These are phyloP conservation scores for Trissolcus brochymenae DNA, from an alignment of 2,888 invertebrate species.

Conservation along the genomic window DNA sequence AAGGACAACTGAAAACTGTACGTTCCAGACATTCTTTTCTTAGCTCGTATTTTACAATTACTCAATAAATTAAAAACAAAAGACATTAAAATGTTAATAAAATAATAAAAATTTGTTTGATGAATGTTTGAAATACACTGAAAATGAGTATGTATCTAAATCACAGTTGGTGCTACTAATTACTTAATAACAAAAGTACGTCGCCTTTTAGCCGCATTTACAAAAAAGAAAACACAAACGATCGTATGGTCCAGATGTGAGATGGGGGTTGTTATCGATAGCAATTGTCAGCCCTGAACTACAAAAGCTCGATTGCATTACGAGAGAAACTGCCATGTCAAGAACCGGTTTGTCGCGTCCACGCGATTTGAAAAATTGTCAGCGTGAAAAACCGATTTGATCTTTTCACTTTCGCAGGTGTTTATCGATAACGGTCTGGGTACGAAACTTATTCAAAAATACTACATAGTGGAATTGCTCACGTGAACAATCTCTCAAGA, in stretches of 20 bases:
- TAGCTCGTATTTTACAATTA: too few species aligned
- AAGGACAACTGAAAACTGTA: neutral
- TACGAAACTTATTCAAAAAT: neutral
- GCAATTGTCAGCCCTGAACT: slow-evolving; percentile 15
- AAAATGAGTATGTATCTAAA: slow-evolving; percentile 75
- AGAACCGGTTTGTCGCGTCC: slow-evolving; percentile 46
- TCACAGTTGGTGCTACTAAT: slow-evolving; percentile 76
- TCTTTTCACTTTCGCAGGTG: slow-evolving; percentile 37
- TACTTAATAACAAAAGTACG: slow-evolving; percentile 67
- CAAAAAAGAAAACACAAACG: slow-evolving; percentile 11
- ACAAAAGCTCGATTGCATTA: slow-evolving; percentile 27
- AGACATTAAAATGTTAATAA: slow-evolving; percentile 6
- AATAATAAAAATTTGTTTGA: slow-evolving; percentile 31
- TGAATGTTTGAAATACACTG: slow-evolving; percentile 62
- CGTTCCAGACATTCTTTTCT: too few species aligned
- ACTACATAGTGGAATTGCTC: too few species aligned
- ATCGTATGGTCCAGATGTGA: slow-evolving; percentile 19
- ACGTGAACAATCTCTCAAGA: too few species aligned
- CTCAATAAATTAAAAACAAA: slow-evolving; percentile 2
- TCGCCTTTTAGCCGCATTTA: slow-evolving; percentile 41
- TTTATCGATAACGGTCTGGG: neutral
- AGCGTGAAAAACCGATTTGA: slow-evolving; percentile 25
- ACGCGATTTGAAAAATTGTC: slow-evolving; percentile 24
- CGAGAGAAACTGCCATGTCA: slow-evolving; percentile 26
- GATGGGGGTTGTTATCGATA: slow-evolving; percentile 34